Evolutionary conservation across 2,113 vertebrate genomes (phyloP), one percentile per base, ranked within the genome.

Genomic region (Oreochromis spilurus): DNA sequence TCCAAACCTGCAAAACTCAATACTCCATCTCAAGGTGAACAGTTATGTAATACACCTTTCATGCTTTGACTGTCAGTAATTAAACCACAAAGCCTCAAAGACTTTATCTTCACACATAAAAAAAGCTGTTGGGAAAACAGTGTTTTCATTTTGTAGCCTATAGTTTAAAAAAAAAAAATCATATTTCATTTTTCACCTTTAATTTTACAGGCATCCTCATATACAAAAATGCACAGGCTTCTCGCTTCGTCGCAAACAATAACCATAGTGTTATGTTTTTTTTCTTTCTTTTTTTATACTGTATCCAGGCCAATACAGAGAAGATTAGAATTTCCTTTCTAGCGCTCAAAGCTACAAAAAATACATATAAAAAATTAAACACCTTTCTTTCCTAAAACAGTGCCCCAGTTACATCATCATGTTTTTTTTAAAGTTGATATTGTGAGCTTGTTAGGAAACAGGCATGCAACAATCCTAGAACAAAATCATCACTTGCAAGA

Each of bases 331-430:
- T 70, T 21, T 53, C 57, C 67, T 58, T 82, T 48, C 43, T 70
- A 34, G n/a, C 5, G 19, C 57, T 54, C n/a, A 79, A 70, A 86
- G 21, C 57, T 38, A 12, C 3, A 58, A 83, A 81, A 81, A 65
- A 53, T n/a, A 77, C 31, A 26, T 38, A 40, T 83, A 34, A 77
- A 89, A 91, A 80, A 87, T 83, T 34, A 77, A 91, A 77, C 53
- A 57, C 14, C 17, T 58, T 45, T 79, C 72, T 52, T 77, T 77
- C 45, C 72, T 52, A 34, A 77, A 52, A 77, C 24, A 52, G 72
- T 34, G 26, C 45, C 26, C 72, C 72, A 77, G 45, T 77, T 77
- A 52, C 4, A 52, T 52, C 26, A 77, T 52, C 9, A 1, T n/a
- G 26, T 52, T 77, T 72, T 75, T 50, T 75, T 50, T 50, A 10